phyloP scores from a whole-genome alignment of 1,140 invertebrate species.

The Eupristina koningsbergeri region DNA sequence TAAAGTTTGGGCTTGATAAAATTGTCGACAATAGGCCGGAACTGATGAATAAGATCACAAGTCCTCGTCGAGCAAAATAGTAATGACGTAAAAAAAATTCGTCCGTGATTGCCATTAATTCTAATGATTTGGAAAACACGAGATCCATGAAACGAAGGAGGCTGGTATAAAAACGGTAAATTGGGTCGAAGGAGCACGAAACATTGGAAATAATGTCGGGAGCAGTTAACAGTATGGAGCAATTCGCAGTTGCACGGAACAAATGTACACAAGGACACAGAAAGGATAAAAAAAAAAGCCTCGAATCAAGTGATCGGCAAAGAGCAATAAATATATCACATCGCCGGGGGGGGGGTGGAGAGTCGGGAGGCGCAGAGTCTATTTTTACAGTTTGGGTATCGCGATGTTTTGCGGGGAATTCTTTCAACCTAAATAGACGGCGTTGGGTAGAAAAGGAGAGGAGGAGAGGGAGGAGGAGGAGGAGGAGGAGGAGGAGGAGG shows the following conservation, averaged over 20 bases:
- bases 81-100: background rate
- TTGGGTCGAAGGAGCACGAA: no score
- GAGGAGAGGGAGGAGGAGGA: background rate
- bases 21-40: background rate
- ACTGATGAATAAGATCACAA: background rate
- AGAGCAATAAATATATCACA: constrained; percentile 34
- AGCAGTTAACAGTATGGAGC: background rate
- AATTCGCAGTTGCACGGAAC: background rate
- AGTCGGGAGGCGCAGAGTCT: background rate
- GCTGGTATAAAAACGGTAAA: no score
- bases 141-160: no score
- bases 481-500: background rate
- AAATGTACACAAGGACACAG: background rate
- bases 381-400: constrained; percentile 33
- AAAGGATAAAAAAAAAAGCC: constrained; percentile 6
- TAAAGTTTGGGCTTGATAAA: background rate
- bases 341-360: background rate
- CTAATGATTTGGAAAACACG: background rate
- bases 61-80: no score
- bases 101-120: background rate
- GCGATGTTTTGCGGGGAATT: constrained; percentile 37
- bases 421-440: constrained; percentile 25
- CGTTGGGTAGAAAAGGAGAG: background rate
- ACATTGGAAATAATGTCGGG: constrained; percentile 1
- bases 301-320: constrained; percentile 26